Base-by-base conservation (phyloP, 2,113 vertebrate genomes). In the Diphyllodes magnificus region DNA sequence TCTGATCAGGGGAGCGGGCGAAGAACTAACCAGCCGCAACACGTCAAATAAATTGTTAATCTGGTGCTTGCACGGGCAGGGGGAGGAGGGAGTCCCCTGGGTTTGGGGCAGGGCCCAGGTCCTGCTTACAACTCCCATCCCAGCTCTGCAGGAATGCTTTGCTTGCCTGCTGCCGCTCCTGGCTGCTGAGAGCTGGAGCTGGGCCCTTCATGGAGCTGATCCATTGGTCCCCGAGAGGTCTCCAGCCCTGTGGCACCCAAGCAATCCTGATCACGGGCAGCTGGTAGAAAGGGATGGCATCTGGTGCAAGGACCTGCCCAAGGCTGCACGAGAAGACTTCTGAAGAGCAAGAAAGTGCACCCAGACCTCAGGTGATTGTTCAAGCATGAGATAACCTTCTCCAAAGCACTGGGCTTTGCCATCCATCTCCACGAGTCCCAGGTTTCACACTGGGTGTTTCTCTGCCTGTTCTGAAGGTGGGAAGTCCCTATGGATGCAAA, bases 31-130 rank as follows among this genome's bases (percentile, higher is more conserved):
- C 92, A 72, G 95, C 95, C 95, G 4, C 94, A 96, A 92, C 92
- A 94, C 10, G 83, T 86, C 95, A 96, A 92, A 96, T 49, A 95
- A 90, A 94, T 93, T 92, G 94, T 88, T 96, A 78, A 93, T 86
- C 82, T 94, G 85, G 49, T 90, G 86, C 88, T 95, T 95, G 95
- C 47, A 4, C 42, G 78, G 75, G 88, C 73, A 61, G 61, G 16
- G 59, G 82, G 50, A 73, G 95, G 72, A 95, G 87, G 90, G 92
- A 92, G 95, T 92, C 91, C 91, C 88, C 68, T 49, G 78, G 45
- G 20, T 39, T 88, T 75, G 66, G 86, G 86, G 95, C 87, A 92
- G 95, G 20, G 14, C 87, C 66, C 91, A 90, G 78, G 51, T 61
- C 88, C 71, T 12, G 45, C 61, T 61, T 56, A 66, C 65, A 94